These are phyloP conservation scores for Panopea generosa DNA, from an alignment of 2,888 invertebrate species.

Conservation along the genomic window DNA sequence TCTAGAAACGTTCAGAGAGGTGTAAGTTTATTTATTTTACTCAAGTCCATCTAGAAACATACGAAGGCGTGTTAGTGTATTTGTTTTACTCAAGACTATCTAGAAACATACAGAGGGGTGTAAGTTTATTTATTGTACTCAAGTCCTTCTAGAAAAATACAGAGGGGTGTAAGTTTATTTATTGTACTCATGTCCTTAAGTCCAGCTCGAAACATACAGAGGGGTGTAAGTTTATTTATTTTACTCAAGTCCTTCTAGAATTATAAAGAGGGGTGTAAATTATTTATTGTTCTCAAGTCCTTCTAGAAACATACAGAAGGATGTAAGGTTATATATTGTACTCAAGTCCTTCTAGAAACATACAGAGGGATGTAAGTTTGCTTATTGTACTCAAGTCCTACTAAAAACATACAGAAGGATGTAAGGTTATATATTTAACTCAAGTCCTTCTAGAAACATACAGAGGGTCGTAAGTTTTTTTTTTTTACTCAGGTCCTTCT, in stretches of 20 bases:
- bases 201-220: constrained; percentile 3
- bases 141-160: neutral
- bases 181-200: constrained; percentile 26
- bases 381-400: neutral
- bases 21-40: constrained; percentile 10
- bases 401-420: neutral
- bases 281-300: neutral
- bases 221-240: constrained; percentile 9
- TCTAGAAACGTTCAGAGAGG: constrained; percentile 7
- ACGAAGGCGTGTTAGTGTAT: constrained; percentile 19
- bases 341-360: neutral
- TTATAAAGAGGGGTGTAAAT: constrained; percentile 18
- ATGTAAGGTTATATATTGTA: constrained; percentile 7
- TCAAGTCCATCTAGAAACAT: neutral
- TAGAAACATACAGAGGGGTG: neutral
- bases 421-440: constrained; percentile 5
- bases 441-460: neutral
- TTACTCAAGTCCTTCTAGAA: constrained; percentile 1
- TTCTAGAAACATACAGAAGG: constrained; percentile 11
- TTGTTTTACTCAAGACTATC: neutral
- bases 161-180: constrained; percentile 9
- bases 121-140: constrained; percentile 6
- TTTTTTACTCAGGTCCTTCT: neutral
- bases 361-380: constrained; percentile 10
- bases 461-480: constrained; percentile 7